Base-by-base conservation (phyloP, 2,888 invertebrate species). In the Terebella lapidaria region DNA sequence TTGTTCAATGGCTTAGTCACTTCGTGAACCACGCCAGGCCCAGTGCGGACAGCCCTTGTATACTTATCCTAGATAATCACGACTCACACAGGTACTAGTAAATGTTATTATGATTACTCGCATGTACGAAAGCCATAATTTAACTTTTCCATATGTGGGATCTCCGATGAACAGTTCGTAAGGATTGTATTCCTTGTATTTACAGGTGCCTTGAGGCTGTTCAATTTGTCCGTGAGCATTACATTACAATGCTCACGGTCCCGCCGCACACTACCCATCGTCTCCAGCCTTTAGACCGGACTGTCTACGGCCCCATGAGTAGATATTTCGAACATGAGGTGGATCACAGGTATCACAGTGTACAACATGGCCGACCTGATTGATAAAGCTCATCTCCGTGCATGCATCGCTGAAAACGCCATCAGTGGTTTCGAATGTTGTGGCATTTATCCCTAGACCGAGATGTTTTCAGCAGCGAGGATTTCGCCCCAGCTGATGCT, bases 31-130 rank as follows among this genome's bases (percentile, higher is more conserved):
- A 35, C 22, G 54, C 18, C 22, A 28, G 26, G 22, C 54, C 35
- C 2, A 29, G 30, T 3, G 35, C 29, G 35, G 35, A 27, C 22
- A 28, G 30, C 20, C 35, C 35, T 4, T 29, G 22, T 24, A 22
- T 54, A 29, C 35, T 54, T 3, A 54, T 54, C 10, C 18, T 18
- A 53, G 27, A n/a, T n/a, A n/a, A n/a, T n/a, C n/a, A n/a, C n/a
- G n/a, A n/a, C n/a, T n/a, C n/a, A n/a, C n/a, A n/a, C n/a, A n/a
- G n/a, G n/a, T n/a, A n/a, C n/a, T n/a, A n/a, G n/a, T n/a, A n/a
- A n/a, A n/a, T n/a, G n/a, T n/a, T n/a, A n/a, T n/a, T n/a, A n/a
- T n/a, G n/a, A n/a, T n/a, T n/a, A n/a, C n/a, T n/a, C n/a, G n/a
- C n/a, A n/a, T n/a, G n/a, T n/a, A n/a, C n/a, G n/a, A n/a, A n/a